Evolutionary conservation across 2,113 vertebrate genomes (phyloP), one percentile per base, ranked within the genome.

Genomic region (Melanocharis versteri): DNA sequence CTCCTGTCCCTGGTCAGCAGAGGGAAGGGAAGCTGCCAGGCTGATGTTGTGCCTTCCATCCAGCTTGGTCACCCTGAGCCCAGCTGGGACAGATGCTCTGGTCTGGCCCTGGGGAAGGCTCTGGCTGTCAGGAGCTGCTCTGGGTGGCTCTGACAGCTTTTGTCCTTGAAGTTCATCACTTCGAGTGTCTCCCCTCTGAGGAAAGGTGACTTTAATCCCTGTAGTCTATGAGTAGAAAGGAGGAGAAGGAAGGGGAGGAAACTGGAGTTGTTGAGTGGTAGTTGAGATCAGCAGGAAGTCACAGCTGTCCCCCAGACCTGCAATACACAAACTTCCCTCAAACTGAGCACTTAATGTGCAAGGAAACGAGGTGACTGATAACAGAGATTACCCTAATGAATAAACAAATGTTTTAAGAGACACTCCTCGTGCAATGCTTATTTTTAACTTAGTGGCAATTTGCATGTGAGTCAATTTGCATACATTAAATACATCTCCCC

Each of bases 391-490:
- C 81, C 79, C 95, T 97, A 97, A 97, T 97, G 96, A 98, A 98
- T 96, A 97, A 97, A 98, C 96, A 97, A 97, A 91, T 84, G 77
- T 31, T 95, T 95, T 96, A 95, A 95, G 96, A 96, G 96, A 95
- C 24, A 69, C 90, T 97, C 64, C 96, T 98, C 35, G 14, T 42
- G 64, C 96, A 97, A 96, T 73, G 65, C n/a, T 97, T 98, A 97
- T 98, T 98, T 98, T 98, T 97, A 98, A 98, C 95, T 97, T 93
- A 82, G 94, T 3, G 15, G 88, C 87, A 97, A 98, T 98, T 98
- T 98, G 97, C 97, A 98, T 97, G 96, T 87, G 92, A 98, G 95
- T 95, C 97, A 97, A 98, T 98, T 98, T 98, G 97, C 98, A 98
- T 98, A 96, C 78, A 96, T 98, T 98, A 98, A 98, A 97, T 93